phyloP scores from a whole-genome alignment of 2,797 vertebrate genomes.

The Gorsachius magnificus region DNA sequence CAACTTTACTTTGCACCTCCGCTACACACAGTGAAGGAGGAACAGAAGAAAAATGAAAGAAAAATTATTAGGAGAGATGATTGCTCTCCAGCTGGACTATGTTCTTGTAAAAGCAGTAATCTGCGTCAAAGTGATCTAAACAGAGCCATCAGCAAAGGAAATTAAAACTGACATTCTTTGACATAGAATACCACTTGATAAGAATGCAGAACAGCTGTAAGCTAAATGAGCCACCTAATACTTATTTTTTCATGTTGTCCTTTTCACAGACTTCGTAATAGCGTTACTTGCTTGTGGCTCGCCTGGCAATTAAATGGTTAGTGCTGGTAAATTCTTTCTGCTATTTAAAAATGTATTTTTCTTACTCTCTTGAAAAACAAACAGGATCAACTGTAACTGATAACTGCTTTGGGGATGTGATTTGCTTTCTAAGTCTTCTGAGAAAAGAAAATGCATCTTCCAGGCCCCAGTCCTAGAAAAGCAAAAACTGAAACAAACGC shows the following conservation, averaged over 20 bases:
- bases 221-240: not conserved
- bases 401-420: constrained; percentile 5
- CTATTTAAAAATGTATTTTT: not conserved
- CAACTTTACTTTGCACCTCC: not conserved
- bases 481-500: not conserved
- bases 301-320: not conserved
- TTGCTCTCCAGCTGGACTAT: constrained; percentile 32
- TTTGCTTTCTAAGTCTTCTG: not conserved
- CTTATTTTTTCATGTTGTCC: not conserved
- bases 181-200: not conserved
- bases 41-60: not conserved
- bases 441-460: not conserved
- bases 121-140: constrained; percentile 38
- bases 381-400: not conserved
- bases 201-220: constrained; percentile 46
- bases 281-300: not conserved
- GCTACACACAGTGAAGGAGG: not conserved
- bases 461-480: not conserved
- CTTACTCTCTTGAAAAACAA: not conserved
- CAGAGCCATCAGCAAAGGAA: constrained; percentile 31
- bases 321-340: not conserved
- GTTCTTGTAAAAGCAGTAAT: constrained; percentile 31
- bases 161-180: constrained; percentile 37
- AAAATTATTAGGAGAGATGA: not conserved
- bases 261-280: not conserved